Percentiles rank a stretch among this genome's conserved stretches.
phyloP scores from a whole-genome alignment of 2,113 vertebrate species.

The Clarias batrachus region DNA sequence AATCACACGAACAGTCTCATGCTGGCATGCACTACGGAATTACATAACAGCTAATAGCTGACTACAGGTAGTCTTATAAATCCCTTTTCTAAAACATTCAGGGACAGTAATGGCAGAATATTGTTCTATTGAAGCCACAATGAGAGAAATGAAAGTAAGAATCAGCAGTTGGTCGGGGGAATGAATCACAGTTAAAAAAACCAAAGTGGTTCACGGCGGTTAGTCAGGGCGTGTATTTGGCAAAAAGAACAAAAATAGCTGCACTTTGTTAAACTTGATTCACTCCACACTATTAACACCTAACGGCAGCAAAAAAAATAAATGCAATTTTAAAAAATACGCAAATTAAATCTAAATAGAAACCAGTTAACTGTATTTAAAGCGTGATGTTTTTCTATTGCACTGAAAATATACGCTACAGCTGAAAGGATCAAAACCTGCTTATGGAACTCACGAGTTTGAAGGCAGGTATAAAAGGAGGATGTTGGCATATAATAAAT shows the following conservation, averaged over 20 bases:
- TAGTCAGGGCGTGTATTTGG: neutral
- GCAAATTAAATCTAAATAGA: neutral
- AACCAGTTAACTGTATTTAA: neutral
- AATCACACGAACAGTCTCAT: slow-evolving; percentile 14
- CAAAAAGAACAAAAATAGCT: neutral
- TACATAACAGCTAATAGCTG: slow-evolving; percentile 1
- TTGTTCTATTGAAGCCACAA: neutral
- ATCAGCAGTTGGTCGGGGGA: neutral
- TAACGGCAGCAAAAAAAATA: neutral
- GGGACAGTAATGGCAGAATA: neutral
- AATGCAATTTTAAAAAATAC: neutral
- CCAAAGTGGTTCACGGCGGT: neutral
- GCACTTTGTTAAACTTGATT: neutral
- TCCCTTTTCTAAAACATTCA: neutral
- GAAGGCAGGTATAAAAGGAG: neutral
- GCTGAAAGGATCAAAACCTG: neutral
- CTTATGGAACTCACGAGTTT: neutral
- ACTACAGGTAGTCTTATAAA: slow-evolving; percentile 8
- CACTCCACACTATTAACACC: neutral
- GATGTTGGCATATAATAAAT: neutral
- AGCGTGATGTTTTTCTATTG: neutral
- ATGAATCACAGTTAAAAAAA: slow-evolving; percentile 7
- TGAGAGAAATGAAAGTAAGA: neutral
- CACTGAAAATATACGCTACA: neutral
- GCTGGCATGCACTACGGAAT: neutral